Evolutionary conservation across 2,797 vertebrate genomes (phyloP), one percentile per base, ranked within the genome.

Genomic region (Numenius phaeopus): DNA sequence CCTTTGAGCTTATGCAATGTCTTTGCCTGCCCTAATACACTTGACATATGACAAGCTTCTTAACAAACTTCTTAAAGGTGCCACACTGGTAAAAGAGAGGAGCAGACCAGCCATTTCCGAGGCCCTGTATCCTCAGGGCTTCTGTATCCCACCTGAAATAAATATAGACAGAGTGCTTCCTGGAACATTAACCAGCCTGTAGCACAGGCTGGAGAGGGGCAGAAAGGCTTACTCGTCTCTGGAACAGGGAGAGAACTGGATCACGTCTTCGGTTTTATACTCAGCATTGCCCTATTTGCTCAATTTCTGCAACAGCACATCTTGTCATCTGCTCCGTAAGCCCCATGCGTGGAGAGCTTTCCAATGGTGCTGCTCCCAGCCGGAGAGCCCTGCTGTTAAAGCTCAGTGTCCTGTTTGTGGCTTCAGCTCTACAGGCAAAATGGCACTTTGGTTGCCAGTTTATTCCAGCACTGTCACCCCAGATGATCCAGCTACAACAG

Each of bases 271-370:
- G 23, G 50, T 89, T 78, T 44, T 64, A 10, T 30, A 47, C 14
- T 85, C 61, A 2, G 13, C 5, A 1, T 40, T 89, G 47, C 7
- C 30, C 22, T 69, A 0, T 85, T 76, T 79, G 29, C 32, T 62
- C 5, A 2, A 19, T 34, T 72, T n/a, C 59, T 54, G 27, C 59
- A 57, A n/a, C 46, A 61, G 17, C 3, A 0, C 27, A 7, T 62
- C 64, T 58, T 44, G 39, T 54, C 27, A 29, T 70, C 49, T 73
- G 5, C 57, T 88, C 39, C 37, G 55, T 34, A 47, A 90, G 47
- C 39, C 22, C 54, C 49, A 1, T 4, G 23, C 3, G 3, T 50
- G 80, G 59, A 49, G 59, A 47, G 55, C 34, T 66, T 85, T 78
- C 52, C 46, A 27, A 0, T 27, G 47, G 73, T 34, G 34, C 39